Conservation (phyloP, 2,888 invertebrate genomes). For the Bellardia bayeri region DNA sequence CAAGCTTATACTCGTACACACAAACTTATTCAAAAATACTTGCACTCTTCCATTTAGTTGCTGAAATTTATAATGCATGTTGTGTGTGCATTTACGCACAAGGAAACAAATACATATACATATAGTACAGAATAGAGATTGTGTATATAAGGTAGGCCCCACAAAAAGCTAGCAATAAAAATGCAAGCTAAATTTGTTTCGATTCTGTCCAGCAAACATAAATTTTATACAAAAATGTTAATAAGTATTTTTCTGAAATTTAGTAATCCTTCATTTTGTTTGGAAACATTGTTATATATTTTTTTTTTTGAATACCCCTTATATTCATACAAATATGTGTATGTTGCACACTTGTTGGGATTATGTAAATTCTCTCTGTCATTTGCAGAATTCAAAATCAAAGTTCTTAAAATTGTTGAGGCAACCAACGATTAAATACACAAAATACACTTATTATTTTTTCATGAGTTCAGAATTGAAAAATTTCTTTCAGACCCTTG, state of each 20-base stretch:
- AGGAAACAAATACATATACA: not conserved
- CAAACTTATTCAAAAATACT: not conserved
- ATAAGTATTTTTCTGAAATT: too few species aligned
- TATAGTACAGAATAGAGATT: not conserved
- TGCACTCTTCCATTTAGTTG: not conserved
- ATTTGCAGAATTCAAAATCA: constrained; percentile 57
- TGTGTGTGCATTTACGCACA: not conserved
- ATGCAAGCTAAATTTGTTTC: too few species aligned
- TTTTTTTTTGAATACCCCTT: too few species aligned
- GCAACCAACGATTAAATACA: not conserved
- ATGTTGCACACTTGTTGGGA: constrained; percentile 33
- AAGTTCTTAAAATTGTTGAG: constrained; percentile 8
- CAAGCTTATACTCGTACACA: not conserved
- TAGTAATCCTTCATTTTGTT: too few species aligned
- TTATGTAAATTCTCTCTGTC: constrained; percentile 50
- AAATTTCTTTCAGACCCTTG: not conserved
- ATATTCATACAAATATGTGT: too few species aligned
- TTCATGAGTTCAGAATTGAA: not conserved
- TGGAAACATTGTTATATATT: too few species aligned
- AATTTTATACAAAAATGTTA: too few species aligned
- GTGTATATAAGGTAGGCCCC: not conserved
- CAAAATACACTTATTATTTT: constrained; percentile 9
- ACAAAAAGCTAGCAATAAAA: not conserved
- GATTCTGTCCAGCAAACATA: too few species aligned
- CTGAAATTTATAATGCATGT: constrained; percentile 2